Percentiles rank a stretch among this genome's conserved stretches.
phyloP scores from a whole-genome alignment of 1,140 invertebrate genomes.

The Drosophila miranda region DNA sequence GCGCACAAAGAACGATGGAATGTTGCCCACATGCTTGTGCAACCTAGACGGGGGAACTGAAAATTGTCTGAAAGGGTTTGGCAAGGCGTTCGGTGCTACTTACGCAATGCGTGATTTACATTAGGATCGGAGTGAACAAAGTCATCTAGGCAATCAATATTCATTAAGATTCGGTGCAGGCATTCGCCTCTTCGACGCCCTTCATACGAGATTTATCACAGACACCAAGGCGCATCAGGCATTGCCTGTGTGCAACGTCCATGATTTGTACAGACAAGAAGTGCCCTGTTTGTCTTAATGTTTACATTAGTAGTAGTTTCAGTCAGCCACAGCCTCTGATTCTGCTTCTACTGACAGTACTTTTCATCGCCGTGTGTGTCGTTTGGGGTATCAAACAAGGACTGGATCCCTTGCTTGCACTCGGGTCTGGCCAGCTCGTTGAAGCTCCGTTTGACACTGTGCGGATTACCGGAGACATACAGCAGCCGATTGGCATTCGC shows the following conservation, averaged over 20 bases:
- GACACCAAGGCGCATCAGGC: slow-evolving; percentile 99
- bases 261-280: slow-evolving; percentile 83
- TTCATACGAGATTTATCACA: slow-evolving; percentile 86
- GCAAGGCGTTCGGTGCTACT: slow-evolving; percentile 57
- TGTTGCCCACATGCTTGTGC: too few species aligned
- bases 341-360: not conserved
- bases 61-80: slow-evolving; percentile 12
- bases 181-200: slow-evolving; percentile 74
- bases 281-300: not conserved
- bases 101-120: slow-evolving; percentile 63
- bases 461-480: slow-evolving; percentile 96
- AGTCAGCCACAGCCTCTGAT: slow-evolving; percentile 51
- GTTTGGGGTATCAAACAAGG: slow-evolving; percentile 91
- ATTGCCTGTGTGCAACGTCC: slow-evolving; percentile 89
- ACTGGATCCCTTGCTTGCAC: slow-evolving; percentile 86
- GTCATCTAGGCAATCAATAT: slow-evolving; percentile 59
- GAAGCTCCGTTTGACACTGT: slow-evolving; percentile 93
- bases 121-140: slow-evolving; percentile 38
- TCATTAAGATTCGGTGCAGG: slow-evolving; percentile 80
- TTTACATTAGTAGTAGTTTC: not conserved
- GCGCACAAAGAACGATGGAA: too few species aligned
- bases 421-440: slow-evolving; percentile 91
- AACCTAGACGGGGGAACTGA: too few species aligned
- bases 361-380: slow-evolving; percentile 90
- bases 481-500: slow-evolving; percentile 89